A percentile compares a stretch with the other conserved stretches of the same genome.
Conservation (phyloP, 2,113 vertebrate genomes). For the Progne subis region DNA sequence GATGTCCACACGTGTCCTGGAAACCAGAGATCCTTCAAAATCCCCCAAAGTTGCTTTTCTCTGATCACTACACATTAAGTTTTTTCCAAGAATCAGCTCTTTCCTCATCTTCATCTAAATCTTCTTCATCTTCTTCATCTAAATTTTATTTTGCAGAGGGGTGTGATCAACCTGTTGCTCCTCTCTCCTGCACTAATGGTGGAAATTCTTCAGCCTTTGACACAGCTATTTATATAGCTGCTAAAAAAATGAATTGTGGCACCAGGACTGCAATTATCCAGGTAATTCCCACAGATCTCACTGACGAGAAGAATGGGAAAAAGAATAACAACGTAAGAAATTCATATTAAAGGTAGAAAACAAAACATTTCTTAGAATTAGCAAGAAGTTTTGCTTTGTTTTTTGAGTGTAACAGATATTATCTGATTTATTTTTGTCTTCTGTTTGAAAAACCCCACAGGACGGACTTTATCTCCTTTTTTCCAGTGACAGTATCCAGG, state of each 20-base stretch:
- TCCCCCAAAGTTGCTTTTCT: not conserved
- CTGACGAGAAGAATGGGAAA: not conserved
- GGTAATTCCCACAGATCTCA: not conserved
- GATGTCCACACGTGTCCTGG: not conserved
- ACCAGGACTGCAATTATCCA: not conserved
- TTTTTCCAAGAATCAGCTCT: not conserved
- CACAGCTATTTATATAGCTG: accelerated
- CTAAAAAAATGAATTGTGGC: not conserved
- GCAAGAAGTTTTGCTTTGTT: accelerated
- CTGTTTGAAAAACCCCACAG: not conserved
- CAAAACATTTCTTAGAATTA: not conserved
- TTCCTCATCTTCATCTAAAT: not conserved
- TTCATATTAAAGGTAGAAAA: not conserved
- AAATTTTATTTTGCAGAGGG: not conserved
- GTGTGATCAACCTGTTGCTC: slow-evolving; percentile 19
- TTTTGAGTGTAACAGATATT: not conserved
- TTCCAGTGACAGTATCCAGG: not conserved
- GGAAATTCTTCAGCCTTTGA: not conserved
- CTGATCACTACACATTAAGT: not conserved
- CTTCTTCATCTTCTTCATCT: no score
- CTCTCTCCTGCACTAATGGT: not conserved
- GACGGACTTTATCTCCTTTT: not conserved
- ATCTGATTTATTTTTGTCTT: not conserved
- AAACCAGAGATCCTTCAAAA: not conserved
- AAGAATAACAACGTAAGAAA: accelerated